A percentile compares a stretch with the other conserved stretches of the same genome.
Evolutionary conservation across 2,797 vertebrate species (phyloP).

Genomic region (Acanthurus tractus): DNA sequence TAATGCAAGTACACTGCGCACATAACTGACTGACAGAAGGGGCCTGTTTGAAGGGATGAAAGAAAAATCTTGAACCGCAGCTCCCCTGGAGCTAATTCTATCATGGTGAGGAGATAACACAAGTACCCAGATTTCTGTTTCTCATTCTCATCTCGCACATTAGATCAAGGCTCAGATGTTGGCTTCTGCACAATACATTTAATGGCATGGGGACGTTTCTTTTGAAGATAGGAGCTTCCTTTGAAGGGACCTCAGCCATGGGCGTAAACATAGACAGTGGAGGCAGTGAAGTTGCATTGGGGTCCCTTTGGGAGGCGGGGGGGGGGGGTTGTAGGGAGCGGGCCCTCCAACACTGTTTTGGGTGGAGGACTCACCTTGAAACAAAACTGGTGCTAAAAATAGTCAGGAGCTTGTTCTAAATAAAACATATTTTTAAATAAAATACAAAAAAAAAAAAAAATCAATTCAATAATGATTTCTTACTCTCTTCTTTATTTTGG

Average conservation of each 20-base stretch:
- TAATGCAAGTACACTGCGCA: constrained; percentile 24
- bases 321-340: too few relatives aligned
- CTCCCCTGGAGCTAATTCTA: constrained; percentile 74
- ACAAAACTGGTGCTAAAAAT: too few relatives aligned
- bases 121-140: constrained; percentile 60
- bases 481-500: too few relatives aligned
- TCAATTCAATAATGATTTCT: too few relatives aligned
- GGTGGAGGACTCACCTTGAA: too few relatives aligned
- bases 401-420: too few relatives aligned
- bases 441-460: too few relatives aligned
- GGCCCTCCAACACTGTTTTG: too few relatives aligned
- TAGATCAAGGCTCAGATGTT: constrained; percentile 66
- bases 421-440: too few relatives aligned
- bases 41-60: constrained; percentile 68
- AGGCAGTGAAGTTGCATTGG: too few relatives aligned
- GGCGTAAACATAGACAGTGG: too few relatives aligned
- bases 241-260: constrained; percentile 62
- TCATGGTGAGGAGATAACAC: constrained; percentile 66
- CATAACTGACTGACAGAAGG: constrained; percentile 43
- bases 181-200: constrained; percentile 59
- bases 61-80: constrained; percentile 60
- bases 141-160: constrained; percentile 66
- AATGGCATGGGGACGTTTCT: constrained; percentile 44
- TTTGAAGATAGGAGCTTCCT: constrained; percentile 69
- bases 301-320: too few relatives aligned